A percentile compares a stretch with the other conserved stretches of the same genome.
Conservation (phyloP, 2,888 invertebrate species). For the Zeuzera pyrina region DNA sequence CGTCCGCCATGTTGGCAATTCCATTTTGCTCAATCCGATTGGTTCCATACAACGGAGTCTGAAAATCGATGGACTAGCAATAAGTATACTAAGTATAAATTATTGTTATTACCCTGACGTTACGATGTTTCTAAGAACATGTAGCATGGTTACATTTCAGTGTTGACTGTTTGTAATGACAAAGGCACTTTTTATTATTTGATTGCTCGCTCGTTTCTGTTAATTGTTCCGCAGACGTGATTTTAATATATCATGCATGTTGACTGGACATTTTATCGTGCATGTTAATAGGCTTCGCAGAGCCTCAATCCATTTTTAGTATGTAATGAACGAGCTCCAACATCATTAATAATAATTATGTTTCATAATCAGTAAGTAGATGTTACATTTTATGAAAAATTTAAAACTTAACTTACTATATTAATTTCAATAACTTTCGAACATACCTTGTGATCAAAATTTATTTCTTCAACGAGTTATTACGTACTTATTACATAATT, state of each 20-base stretch:
- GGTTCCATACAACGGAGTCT: conserved; percentile 16
- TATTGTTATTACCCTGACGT: conserved; percentile 43
- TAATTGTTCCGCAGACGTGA: conserved; percentile 67
- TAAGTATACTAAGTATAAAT: conserved; percentile 27
- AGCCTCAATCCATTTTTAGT: too few relatives aligned
- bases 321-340: too few relatives aligned
- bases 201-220: conserved; percentile 62
- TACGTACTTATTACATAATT: too few relatives aligned
- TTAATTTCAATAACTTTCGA: too few relatives aligned
- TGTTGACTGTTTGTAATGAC: conserved; percentile 61
- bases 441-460: too few relatives aligned
- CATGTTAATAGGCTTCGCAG: conserved; percentile 67
- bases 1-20: conserved; percentile 42
- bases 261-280: conserved; percentile 52
- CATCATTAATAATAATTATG: too few relatives aligned
- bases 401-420: too few relatives aligned
- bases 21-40: conserved; percentile 6
- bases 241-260: conserved; percentile 69
- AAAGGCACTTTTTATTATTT: conserved; percentile 66
- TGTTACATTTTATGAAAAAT: too few relatives aligned
- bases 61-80: conserved; percentile 25
- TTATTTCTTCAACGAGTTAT: too few relatives aligned
- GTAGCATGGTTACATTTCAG: conserved; percentile 22
- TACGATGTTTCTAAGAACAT: conserved; percentile 50
- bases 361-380: too few relatives aligned